Evolutionary conservation across 2,113 vertebrate species (phyloP), one percentile per base, ranked within the genome.

Genomic region (Cephalopterus ornatus): DNA sequence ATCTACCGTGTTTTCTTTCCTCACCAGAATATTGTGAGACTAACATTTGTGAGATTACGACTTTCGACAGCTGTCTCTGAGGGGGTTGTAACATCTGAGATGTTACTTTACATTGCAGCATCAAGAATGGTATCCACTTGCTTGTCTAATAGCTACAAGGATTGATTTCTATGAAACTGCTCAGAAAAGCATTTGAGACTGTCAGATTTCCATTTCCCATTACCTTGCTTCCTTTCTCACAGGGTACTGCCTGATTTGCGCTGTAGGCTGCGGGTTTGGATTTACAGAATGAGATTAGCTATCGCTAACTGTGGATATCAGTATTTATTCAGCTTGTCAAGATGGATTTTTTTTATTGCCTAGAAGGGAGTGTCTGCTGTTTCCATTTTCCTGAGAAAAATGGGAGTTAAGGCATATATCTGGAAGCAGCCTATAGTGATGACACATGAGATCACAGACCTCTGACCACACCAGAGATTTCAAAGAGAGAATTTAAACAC

Each of bases 251-350:
- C 30, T 56, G 62, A 37, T 83, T 79, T 56, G 77, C 74, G 58
- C 55, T 28, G 58, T 8, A 87, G 65, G 41, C 32, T 84, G 68
- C 2, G 0, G 21, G 80, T 95, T 41, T 28, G 47, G 30, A 52
- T 88, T 85, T 94, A 77, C 59, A 74, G 59, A 90, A 47, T 41
- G 39, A 90, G 92, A 95, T 94, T 86, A 94, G 79, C 52, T 94
- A 73, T 74, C 28, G 0, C 61, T 56, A 84, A 63, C 82, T 56
- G 21, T 88, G 44, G 47, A 61, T 96, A 96, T 97, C 93, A 88
- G 26, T 96, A 84, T 95, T 97, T 96, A 95, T 74, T 95, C 95
- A 97, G 93, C 88, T 90, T 95, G 92, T 88, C 85, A 94, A 88
- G 68, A 55, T 62, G 16, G 67, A 93, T 52, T 93, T 72, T 76